Conservation (phyloP, 2,888 invertebrate genomes). For the Hirtodrosophila alboralis region DNA sequence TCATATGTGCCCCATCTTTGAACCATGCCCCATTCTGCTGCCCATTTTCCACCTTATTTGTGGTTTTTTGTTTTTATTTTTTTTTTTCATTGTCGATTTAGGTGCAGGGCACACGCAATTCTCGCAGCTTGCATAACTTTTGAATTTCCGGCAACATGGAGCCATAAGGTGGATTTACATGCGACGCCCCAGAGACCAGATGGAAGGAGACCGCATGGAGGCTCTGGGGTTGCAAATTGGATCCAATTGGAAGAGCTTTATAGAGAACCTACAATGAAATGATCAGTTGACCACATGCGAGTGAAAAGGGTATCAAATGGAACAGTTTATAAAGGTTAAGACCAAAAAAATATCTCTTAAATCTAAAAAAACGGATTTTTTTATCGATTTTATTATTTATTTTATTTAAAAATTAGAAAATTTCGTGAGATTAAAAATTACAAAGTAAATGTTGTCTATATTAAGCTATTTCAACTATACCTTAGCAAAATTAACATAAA, state of each 20-base stretch:
- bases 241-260: constrained; percentile 10
- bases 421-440: too few relatives aligned
- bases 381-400: too few relatives aligned
- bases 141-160: constrained; percentile 31
- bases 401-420: too few relatives aligned
- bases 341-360: not conserved
- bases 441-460: too few relatives aligned
- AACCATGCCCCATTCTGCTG: not conserved
- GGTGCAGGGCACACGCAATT: constrained; percentile 63
- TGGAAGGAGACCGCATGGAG: not conserved
- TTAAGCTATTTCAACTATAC: too few relatives aligned
- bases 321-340: not conserved
- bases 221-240: not conserved
- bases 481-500: too few relatives aligned
- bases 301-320: not conserved
- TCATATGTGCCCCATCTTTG: constrained; percentile 19
- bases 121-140: constrained; percentile 58
- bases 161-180: constrained; percentile 66
- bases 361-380: too few relatives aligned
- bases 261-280: not conserved
- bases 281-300: constrained; percentile 10
- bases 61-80: too few relatives aligned
- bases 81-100: constrained; percentile 65
- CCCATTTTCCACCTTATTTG: constrained; percentile 1
- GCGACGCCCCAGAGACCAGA: constrained; percentile 64